Evolutionary conservation across 2,797 vertebrate species (phyloP).

Genomic region (Enteromius mattozi): DNA sequence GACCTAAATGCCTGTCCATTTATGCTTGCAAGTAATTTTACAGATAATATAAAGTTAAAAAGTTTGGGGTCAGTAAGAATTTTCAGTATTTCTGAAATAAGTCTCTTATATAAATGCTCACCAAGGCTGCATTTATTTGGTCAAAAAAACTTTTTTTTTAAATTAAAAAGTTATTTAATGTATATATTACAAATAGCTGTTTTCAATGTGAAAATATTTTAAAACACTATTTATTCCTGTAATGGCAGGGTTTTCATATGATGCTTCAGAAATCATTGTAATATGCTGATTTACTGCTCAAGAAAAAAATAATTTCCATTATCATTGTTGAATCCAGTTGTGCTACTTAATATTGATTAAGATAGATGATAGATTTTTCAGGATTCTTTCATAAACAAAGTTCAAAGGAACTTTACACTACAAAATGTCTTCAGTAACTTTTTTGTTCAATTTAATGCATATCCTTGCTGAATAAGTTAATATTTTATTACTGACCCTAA

Average conservation of each 20-base stretch:
- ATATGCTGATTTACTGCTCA: not conserved
- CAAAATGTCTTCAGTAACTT: not conserved
- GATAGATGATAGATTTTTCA: not conserved
- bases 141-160: not conserved
- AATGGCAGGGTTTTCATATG: not conserved
- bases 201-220: not conserved
- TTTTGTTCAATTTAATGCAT: not conserved
- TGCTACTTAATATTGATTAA: not conserved
- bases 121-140: not conserved
- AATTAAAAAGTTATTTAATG: not conserved
- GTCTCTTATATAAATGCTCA: not conserved
- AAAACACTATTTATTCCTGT: not conserved
- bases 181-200: not conserved
- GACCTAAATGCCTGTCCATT: not conserved
- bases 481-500: not conserved
- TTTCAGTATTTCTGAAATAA: not conserved
- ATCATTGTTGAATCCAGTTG: not conserved
- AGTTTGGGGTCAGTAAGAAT: not conserved
- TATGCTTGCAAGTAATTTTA: not conserved
- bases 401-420: too few relatives aligned
- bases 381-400: not conserved
- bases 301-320: not conserved
- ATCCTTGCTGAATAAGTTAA: not conserved
- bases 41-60: not conserved
- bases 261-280: not conserved